These are phyloP conservation scores for Cerceris rybyensis DNA, from an alignment of 2,888 invertebrate genomes.

Conservation along the genomic window DNA sequence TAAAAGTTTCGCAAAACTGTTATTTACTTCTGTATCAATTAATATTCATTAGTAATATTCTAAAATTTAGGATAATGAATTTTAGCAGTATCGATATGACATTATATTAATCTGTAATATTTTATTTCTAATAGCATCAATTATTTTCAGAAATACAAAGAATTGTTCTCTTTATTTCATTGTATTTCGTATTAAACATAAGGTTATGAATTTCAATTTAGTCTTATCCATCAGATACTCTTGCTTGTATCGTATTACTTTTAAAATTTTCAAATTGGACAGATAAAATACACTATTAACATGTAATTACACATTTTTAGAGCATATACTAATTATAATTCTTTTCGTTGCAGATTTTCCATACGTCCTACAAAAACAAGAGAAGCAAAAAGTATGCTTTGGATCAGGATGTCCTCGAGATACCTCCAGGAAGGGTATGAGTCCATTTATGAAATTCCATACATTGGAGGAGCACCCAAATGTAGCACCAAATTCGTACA, in stretches of 20 bases:
- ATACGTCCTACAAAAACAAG: constrained; percentile 70
- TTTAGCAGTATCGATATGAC: constrained; percentile 9
- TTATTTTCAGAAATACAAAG: no score
- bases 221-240: no score
- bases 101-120: constrained; percentile 6
- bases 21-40: no score
- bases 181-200: no score
- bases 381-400: constrained; percentile 74
- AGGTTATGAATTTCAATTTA: no score
- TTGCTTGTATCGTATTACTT: no score
- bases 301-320: neutral
- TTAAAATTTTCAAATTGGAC: no score
- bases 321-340: neutral
- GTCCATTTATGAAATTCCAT: constrained; percentile 72
- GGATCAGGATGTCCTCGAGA: constrained; percentile 74
- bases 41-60: no score
- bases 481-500: constrained; percentile 71
- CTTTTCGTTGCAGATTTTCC: constrained; percentile 67
- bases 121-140: no score
- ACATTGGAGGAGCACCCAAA: constrained; percentile 68
- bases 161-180: no score
- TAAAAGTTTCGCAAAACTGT: neutral
- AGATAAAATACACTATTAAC: neutral
- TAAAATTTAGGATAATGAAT: constrained; percentile 4
- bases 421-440: constrained; percentile 68